These are phyloP conservation scores for Benthosema pterotum DNA, from an alignment of 2,797 vertebrate genomes.

Conservation along the genomic window DNA sequence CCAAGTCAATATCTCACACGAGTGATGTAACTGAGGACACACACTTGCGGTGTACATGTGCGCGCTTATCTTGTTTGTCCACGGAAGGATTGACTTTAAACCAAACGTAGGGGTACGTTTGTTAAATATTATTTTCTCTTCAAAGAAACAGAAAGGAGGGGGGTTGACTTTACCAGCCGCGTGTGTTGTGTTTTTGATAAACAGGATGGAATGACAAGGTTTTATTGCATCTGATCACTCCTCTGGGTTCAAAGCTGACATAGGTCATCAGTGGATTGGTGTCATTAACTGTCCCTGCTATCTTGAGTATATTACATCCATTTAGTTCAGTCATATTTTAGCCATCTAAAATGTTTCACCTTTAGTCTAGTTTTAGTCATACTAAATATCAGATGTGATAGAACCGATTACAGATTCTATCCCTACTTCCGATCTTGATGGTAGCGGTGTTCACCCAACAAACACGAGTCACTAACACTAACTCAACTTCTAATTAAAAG, in stretches of 20 bases:
- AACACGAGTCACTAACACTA: no score
- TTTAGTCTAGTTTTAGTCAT: no score
- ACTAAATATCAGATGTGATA: no score
- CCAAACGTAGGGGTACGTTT: conserved; percentile 62
- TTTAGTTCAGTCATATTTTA: no score
- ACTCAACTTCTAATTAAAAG: no score
- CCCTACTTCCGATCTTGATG: no score
- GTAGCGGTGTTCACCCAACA: no score
- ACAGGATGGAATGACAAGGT: conserved; percentile 40
- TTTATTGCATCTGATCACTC: conserved; percentile 46
- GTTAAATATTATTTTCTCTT: conserved; percentile 76
- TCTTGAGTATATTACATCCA: no score
- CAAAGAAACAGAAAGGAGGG: conserved; percentile 59
- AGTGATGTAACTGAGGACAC: conserved; percentile 48
- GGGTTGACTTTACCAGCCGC: conserved; percentile 41
- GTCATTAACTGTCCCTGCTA: conserved; percentile 38
- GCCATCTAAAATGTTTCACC: no score
- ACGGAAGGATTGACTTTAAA: conserved; percentile 68
- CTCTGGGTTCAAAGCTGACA: conserved; percentile 33
- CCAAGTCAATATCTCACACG: conserved; percentile 28
- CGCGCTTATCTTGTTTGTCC: conserved; percentile 73
- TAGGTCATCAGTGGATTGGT: conserved; percentile 41
- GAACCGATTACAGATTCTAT: no score
- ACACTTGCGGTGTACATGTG: conserved; percentile 46
- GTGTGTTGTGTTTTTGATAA: conserved; percentile 44